Evolutionary conservation across 1,140 invertebrate genomes (phyloP), one percentile per base, ranked within the genome.

Genomic region (Conopomorpha cramerella): DNA sequence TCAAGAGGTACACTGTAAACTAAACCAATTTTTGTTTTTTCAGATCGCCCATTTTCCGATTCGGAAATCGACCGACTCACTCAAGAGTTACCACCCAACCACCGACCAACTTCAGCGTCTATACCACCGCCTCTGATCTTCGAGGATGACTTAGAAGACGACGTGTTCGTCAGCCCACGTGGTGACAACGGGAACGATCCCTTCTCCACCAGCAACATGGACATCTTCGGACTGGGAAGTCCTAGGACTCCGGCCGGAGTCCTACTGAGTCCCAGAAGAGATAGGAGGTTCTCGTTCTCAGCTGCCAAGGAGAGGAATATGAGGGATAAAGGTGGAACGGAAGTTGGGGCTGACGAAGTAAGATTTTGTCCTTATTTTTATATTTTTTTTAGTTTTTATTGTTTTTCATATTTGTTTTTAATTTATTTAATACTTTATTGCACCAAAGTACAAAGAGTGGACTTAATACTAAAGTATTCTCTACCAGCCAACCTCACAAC

Each of bases 291-390:
- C 31, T 71, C 55, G 3, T 76, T 76, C 41, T 62, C 65, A 0
- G 51, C 60, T 23, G 68, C 56, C 2, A 70, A 60, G 30, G 64
- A 70, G 39, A 74, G 71, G 33, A 65, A 72, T 37, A 72, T 67
- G 65, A 36, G 65, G 34, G 70, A 76, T 33, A 76, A 76, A 51
- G 70, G 67, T 0, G 70, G 70, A 41, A 76, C 70, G 38, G 67
- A 66, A 32, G 59, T n/a, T n/a, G 60, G 58, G 31, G 33, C 54
- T 38, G 70, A 74, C 50, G 67, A 55, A 56, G 66, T 70, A 45
- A 57, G 58, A 34, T 35, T 19, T 35, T 39, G 11, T 13, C 13
- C 12, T 26, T 25, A 34, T 14, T 19, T 23, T 34, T 25, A 23
- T n/a, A n/a, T n/a, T n/a, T n/a, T n/a, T n/a, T n/a, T n/a, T n/a